phyloP scores from a whole-genome alignment of 2,888 invertebrate genomes.

The Hypena proboscidalis region DNA sequence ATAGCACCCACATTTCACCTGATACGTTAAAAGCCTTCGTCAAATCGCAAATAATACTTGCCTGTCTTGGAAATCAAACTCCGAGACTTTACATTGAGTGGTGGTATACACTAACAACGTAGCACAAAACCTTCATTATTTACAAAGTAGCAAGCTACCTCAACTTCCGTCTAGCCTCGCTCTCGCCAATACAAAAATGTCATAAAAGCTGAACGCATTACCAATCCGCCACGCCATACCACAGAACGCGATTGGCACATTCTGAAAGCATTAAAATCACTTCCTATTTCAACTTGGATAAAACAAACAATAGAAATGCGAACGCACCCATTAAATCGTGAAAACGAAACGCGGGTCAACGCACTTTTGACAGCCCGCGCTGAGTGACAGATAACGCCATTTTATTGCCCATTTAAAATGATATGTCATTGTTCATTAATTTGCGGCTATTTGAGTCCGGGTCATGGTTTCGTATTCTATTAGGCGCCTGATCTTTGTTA shows the following conservation, averaged over 20 bases:
- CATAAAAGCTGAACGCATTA: slow-evolving; percentile 21
- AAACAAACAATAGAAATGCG: slow-evolving; percentile 76
- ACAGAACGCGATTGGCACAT: slow-evolving; percentile 42
- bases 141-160: no score
- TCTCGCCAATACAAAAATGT: no score
- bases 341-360: slow-evolving; percentile 68
- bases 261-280: slow-evolving; percentile 53
- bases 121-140: no score
- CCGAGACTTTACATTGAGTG: no score
- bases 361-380: slow-evolving; percentile 68
- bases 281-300: slow-evolving; percentile 71
- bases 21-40: no score
- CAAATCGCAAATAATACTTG: no score
- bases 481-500: no score
- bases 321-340: slow-evolving; percentile 76
- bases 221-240: slow-evolving; percentile 36
- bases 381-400: slow-evolving; percentile 42
- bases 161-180: no score
- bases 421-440: slow-evolving; percentile 46
- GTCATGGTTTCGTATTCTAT: slow-evolving; percentile 27
- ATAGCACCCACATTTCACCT: no score
- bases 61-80: no score
- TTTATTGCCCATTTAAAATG: slow-evolving; percentile 43
- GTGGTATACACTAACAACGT: no score
- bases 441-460: slow-evolving; percentile 36